Evolutionary conservation across 2,113 vertebrate genomes (phyloP), one percentile per base, ranked within the genome.

Genomic region (Alectura lathami): DNA sequence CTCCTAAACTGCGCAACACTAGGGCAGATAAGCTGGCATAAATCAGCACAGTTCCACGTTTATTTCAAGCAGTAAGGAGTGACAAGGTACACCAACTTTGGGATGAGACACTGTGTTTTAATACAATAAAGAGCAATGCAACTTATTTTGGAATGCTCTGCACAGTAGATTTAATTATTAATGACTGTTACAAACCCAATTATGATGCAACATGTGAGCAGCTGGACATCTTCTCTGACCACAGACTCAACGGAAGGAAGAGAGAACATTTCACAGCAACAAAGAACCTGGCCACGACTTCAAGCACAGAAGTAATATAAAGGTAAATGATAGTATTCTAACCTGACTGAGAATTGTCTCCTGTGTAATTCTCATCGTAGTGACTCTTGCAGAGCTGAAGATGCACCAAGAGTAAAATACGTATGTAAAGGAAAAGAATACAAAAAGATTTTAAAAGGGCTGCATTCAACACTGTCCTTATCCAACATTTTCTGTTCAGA

Each of bases 291-390:
- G 1, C 53, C 51, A 75, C 0, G 3, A 76, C 48, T 29, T 88
- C 60, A 24, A 51, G 75, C 70, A 60, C 57, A 59, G 64, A 0
- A 0, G 17, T 59, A 77, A 77, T 59, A 43, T 59, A 88, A 77
- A 93, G 34, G 74, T 79, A 96, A 96, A 94, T 17, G 1, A 13
- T 17, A 77, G 27, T 36, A 47, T 62, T 96, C 98, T 97, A 91
- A 99, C 99, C 99, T 99, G 99, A 97, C 60, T 98, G 98, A 88
- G 98, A 97, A 92, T 98, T 98, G 83, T 99, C 99, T 93, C 97
- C 98, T 32, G 98, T 92, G 89, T 96, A 96, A 92, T 97, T 97
- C 38, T 98, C 98, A 50, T 99, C 99, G 92, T 74, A 97, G 88
- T 97, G 98, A 94, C 97, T 95, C 96, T 98, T 99, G 97, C 97